These are phyloP conservation scores for Muntiacus muntjak DNA, from an alignment of 2,113 vertebrate genomes.

Conservation along the genomic window DNA sequence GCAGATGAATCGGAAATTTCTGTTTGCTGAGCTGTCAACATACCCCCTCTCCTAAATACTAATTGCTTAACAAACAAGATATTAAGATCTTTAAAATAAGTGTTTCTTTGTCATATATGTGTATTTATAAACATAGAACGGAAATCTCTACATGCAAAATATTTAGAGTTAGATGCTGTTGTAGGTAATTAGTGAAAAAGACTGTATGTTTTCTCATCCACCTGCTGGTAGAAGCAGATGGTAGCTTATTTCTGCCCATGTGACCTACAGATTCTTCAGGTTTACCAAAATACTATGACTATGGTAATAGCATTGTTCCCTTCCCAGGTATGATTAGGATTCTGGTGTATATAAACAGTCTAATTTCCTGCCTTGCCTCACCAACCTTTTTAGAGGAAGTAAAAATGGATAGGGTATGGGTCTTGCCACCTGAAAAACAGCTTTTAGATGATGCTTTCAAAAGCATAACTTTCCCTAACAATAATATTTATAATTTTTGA, in stretches of 20 bases:
- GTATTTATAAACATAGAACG: slow-evolving; percentile 73
- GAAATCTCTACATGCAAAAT: slow-evolving; percentile 72
- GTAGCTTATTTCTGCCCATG: slow-evolving; percentile 73
- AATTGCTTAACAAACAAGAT: slow-evolving; percentile 72
- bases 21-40: slow-evolving; percentile 66
- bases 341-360: background rate
- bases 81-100: slow-evolving; percentile 77
- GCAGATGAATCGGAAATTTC: slow-evolving; percentile 63
- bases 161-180: slow-evolving; percentile 76
- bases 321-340: slow-evolving; percentile 40
- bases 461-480: background rate
- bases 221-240: slow-evolving; percentile 76
- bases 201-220: slow-evolving; percentile 74
- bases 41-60: slow-evolving; percentile 62
- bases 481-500: background rate
- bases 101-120: slow-evolving; percentile 74
- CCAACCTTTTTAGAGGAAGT: slow-evolving; percentile 2
- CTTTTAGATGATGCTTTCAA: slow-evolving; percentile 10
- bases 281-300: slow-evolving; percentile 57
- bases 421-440: background rate
- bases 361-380: background rate
- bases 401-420: background rate
- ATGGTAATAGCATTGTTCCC: slow-evolving; percentile 56
- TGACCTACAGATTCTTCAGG: slow-evolving; percentile 76
- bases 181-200: slow-evolving; percentile 74